phyloP scores from a whole-genome alignment of 2,113 vertebrate genomes.

The Patagioenas fasciata region DNA sequence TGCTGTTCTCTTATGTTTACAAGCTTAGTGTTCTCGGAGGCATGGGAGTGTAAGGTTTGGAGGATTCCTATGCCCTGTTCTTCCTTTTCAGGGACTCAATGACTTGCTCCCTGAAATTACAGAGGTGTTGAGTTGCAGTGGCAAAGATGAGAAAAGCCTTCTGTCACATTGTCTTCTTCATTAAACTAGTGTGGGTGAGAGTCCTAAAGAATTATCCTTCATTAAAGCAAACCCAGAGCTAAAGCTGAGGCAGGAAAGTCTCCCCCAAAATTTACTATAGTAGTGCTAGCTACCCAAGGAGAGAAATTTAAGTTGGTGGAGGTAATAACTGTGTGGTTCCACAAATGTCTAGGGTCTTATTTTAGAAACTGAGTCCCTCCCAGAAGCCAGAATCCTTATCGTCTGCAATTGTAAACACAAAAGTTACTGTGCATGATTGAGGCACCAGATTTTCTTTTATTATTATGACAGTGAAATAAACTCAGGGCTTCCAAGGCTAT shows the following conservation, averaged over 20 bases:
- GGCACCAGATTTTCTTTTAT: neutral
- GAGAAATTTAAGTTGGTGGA: neutral
- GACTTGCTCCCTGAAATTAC: neutral
- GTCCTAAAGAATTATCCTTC: neutral
- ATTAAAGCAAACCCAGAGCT: neutral
- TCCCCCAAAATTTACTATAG: neutral
- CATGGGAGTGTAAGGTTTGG: neutral
- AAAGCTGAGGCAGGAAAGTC: neutral
- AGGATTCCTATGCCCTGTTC: neutral
- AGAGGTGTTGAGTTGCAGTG: neutral
- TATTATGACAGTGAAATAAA: neutral
- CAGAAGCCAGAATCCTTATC: neutral
- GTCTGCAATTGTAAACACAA: neutral
- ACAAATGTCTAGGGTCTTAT: neutral
- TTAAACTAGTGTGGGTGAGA: neutral
- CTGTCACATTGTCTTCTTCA: neutral
- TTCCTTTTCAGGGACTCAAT: neutral
- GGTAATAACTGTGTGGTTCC: neutral
- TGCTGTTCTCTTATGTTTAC: neutral
- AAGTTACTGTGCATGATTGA: neutral
- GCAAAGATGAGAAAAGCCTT: neutral
- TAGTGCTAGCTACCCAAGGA: neutral
- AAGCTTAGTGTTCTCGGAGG: rapidly evolving
- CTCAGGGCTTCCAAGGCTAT: neutral
- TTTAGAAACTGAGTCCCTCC: neutral